phyloP scores from a whole-genome alignment of 2,113 vertebrate species.

The Saimiri boliviensis region DNA sequence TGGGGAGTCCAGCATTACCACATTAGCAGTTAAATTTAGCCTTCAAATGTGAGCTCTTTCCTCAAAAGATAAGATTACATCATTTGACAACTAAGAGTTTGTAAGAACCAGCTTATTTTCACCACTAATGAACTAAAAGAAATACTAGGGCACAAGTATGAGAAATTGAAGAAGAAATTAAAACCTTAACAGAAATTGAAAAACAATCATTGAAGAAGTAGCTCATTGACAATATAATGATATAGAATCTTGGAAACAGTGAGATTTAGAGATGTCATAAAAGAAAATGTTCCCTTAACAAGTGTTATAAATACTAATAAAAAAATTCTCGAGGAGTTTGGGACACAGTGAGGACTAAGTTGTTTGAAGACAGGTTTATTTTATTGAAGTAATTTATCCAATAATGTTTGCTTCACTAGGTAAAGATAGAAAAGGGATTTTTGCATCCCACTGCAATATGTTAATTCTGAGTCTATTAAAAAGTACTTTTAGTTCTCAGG shows the following conservation, averaged over 20 bases:
- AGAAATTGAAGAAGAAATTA: conserved; percentile 47
- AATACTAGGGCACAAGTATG: neutral
- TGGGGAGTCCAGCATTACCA: neutral
- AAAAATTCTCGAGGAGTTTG: conserved; percentile 12
- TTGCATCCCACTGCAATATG: neutral
- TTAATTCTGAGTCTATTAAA: conserved; percentile 58
- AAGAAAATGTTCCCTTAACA: conserved; percentile 36
- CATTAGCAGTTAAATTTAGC: neutral
- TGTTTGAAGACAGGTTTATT: conserved; percentile 1
- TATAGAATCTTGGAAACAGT: neutral
- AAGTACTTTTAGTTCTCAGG: conserved; percentile 25
- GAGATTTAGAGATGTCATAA: conserved; percentile 12
- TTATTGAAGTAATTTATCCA: conserved; percentile 38
- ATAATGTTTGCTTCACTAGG: conserved; percentile 20
- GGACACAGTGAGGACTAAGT: neutral
- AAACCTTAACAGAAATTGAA: conserved; percentile 11
- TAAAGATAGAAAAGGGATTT: conserved; percentile 49
- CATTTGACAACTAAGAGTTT: neutral
- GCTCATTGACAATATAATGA: conserved; percentile 31
- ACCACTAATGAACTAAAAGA: neutral
- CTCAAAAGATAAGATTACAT: neutral
- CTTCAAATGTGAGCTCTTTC: neutral
- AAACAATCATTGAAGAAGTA: conserved; percentile 7
- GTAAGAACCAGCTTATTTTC: neutral
- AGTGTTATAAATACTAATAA: conserved; percentile 30